Evolutionary conservation across 2,797 vertebrate species (phyloP).

Genomic region (Coreius guichenoti): DNA sequence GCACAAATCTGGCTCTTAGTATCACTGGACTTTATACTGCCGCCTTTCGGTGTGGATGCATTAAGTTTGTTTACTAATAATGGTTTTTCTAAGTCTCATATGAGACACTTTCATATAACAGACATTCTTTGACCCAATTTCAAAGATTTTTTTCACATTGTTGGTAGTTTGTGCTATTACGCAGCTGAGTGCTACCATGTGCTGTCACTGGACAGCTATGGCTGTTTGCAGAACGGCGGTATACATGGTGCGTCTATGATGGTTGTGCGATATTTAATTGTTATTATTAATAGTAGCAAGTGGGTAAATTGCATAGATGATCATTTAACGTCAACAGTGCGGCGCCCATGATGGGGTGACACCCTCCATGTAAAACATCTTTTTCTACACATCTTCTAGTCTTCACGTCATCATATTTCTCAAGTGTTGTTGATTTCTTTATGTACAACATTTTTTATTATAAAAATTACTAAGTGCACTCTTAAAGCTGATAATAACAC

Average conservation of each 20-base stretch:
- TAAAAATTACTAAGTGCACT: not conserved
- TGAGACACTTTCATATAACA: not conserved
- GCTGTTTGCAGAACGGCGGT: not conserved
- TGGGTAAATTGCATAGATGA: not conserved
- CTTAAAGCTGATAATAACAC: not conserved
- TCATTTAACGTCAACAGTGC: not conserved
- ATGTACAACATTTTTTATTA: not conserved
- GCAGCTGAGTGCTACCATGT: not conserved
- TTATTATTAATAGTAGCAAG: not conserved
- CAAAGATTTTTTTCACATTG: not conserved
- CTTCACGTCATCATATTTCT: too few species aligned
- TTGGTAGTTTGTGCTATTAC: not conserved
- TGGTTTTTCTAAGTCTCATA: not conserved
- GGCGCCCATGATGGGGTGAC: not conserved
- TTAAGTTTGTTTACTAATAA: not conserved
- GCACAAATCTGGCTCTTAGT: not conserved
- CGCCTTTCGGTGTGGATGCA: not conserved
- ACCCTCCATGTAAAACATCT: not conserved
- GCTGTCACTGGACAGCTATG: not conserved
- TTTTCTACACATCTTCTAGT: not conserved
- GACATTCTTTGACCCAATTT: not conserved
- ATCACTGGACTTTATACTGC: not conserved
- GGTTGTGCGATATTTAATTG: not conserved
- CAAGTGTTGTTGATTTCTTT: not conserved
- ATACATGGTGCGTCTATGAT: too few species aligned